Evolutionary conservation across 1,140 invertebrate genomes (phyloP), one percentile per base, ranked within the genome.

Genomic region (Aricia agestis): DNA sequence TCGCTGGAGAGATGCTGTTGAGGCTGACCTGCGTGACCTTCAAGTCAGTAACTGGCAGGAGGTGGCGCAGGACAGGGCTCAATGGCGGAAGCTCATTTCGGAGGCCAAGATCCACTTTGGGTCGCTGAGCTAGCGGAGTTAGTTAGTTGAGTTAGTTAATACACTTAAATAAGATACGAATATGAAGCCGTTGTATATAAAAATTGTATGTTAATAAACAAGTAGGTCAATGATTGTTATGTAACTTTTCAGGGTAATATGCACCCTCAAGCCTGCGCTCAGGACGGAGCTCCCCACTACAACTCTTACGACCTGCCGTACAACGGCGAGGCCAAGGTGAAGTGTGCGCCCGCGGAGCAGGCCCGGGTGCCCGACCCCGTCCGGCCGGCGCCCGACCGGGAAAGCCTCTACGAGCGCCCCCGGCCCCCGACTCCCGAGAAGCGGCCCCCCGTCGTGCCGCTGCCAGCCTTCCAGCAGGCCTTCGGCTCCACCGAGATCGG

Each of bases 401-500:
- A 84, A 7, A 73, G 75, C 25, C 74, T 78, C 52, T 75, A 68
- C 9, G 78, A 83, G 52, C 82, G 82, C 19, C 78, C 78, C n/a
- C 81, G 75, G 0, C 74, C 83, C 0, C 83, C 87, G 15, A 82
- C 85, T 1, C 79, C 80, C 52, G 83, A 85, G 66, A 83, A 82
- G 68, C 77, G 83, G 32, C 85, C 86, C 31, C 85, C 85, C 0
- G 80, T 90, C 6, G 87, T 91, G 41, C 95, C 94, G 13, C 81
- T 96, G 61, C 95, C 95, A 0, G 95, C 95, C 1, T 96, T 96
- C 72, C 94, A 95, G 75, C 95, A 96, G 82, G 95, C 95, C 0
- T 96, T 96, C 78, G 95, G 95, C 15, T 95, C 95, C 1, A 96
- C 95, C 31, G 95, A 96, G 84, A 96, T 96, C 69, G 95, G 95